Percentiles rank a stretch among this genome's conserved stretches.
phyloP scores from a whole-genome alignment of 2,113 vertebrate species.

The Mixornis gularis region DNA sequence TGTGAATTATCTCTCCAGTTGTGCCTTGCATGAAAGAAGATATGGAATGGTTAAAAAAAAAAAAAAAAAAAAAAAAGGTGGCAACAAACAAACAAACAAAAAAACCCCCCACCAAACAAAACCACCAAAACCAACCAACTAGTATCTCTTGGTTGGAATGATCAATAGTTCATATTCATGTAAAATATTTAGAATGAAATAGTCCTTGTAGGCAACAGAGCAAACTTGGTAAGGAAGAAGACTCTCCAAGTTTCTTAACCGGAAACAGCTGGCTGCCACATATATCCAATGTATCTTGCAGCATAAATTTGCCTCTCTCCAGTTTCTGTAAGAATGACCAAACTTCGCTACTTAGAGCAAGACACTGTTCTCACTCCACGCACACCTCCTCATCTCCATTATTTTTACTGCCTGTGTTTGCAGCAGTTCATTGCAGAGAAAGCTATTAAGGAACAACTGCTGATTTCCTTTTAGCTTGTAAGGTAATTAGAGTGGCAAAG shows the following conservation, averaged over 20 bases:
- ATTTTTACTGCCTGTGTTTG: slow-evolving; percentile 7
- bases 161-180: neutral
- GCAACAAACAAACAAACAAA: too few relatives aligned
- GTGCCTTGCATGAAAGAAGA: neutral
- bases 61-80: neutral
- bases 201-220: neutral
- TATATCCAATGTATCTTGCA: neutral
- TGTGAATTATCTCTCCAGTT: neutral
- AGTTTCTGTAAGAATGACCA: neutral
- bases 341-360: neutral
- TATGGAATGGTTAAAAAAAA: neutral
- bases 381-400: neutral
- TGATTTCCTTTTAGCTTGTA: slow-evolving; percentile 42
- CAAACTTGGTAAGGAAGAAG: neutral
- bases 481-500: slow-evolving; percentile 39
- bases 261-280: neutral
- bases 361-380: neutral
- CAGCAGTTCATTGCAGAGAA: slow-evolving; percentile 4
- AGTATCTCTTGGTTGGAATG: neutral
- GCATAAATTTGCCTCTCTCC: neutral
- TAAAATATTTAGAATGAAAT: neutral
- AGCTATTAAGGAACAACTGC: slow-evolving; percentile 8
- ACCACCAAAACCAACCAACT: neutral
- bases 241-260: neutral
- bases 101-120: neutral